These are phyloP conservation scores for Ellobius talpinus DNA, from an alignment of 2,113 vertebrate genomes.

Conservation along the genomic window DNA sequence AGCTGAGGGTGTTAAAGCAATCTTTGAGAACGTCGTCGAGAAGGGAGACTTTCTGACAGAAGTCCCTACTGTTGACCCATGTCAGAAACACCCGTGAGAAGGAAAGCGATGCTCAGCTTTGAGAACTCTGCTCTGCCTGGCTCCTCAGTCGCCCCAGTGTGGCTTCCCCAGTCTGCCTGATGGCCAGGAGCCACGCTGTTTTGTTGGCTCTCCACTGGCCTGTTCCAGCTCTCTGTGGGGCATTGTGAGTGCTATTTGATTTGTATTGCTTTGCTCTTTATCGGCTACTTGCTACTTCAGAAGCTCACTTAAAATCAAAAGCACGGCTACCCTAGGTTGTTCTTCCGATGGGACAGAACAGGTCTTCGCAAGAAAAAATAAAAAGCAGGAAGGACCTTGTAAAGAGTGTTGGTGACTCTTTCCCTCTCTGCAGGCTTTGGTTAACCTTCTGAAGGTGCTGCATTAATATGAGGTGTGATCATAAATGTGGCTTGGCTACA, in stretches of 20 bases:
- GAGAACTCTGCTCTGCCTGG: not conserved
- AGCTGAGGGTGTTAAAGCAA: not conserved
- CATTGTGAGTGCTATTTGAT: not conserved
- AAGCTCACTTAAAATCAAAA: not conserved
- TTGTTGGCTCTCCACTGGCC: not conserved
- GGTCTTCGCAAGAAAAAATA: not conserved
- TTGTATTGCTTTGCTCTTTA: not conserved
- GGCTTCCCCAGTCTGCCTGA: not conserved
- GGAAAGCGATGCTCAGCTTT: too few relatives aligned
- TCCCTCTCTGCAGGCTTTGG: too few relatives aligned
- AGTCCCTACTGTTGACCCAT: not conserved
- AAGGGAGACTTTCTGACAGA: not conserved
- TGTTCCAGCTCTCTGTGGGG: not conserved
- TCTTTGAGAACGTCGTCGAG: not conserved
- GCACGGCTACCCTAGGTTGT: not conserved
- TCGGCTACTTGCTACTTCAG: not conserved
- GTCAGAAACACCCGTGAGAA: not conserved
- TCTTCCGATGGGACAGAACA: not conserved
- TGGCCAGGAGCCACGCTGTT: not conserved
- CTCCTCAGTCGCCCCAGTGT: not conserved
- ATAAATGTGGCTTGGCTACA: rapidly evolving
- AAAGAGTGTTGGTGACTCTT: not conserved
- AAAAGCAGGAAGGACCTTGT: not conserved
- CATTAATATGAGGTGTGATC: rapidly evolving
- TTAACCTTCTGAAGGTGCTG: not conserved